phyloP scores from a whole-genome alignment of 2,113 vertebrate genomes.

The Pygoscelis adeliae region DNA sequence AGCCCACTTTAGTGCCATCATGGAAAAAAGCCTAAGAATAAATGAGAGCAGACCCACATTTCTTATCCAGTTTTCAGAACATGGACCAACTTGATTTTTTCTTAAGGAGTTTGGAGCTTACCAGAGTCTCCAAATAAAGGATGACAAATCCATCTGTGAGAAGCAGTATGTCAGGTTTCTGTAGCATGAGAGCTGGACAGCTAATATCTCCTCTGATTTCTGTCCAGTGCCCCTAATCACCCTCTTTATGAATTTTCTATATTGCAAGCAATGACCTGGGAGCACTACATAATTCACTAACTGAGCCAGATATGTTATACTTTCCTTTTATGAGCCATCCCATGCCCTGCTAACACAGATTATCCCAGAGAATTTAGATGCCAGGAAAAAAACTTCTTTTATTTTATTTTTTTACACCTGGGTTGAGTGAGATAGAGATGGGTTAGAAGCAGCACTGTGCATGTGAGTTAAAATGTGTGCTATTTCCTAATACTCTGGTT shows the following conservation, averaged over 20 bases:
- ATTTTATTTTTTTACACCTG: not conserved
- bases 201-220: not conserved
- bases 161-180: not conserved
- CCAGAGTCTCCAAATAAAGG: not conserved
- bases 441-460: not conserved
- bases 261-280: not conserved
- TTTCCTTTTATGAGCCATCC: not conserved
- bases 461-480: not conserved
- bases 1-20: not conserved
- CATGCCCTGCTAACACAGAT: not conserved
- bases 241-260: not conserved
- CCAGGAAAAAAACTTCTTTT: not conserved
- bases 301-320: not conserved
- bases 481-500: not conserved
- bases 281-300: not conserved
- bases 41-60: conserved; percentile 1
- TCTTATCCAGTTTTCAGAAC: conserved; percentile 25
- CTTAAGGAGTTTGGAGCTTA: not conserved
- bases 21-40: conserved; percentile 2
- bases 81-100: not conserved
- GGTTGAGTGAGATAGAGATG: not conserved
- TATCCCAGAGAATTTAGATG: conserved; percentile 1
- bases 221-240: not conserved
- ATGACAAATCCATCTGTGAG: not conserved
- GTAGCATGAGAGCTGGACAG: not conserved